Base-by-base conservation (phyloP, 2,888 invertebrate species). In the Chironomus tentans region DNA sequence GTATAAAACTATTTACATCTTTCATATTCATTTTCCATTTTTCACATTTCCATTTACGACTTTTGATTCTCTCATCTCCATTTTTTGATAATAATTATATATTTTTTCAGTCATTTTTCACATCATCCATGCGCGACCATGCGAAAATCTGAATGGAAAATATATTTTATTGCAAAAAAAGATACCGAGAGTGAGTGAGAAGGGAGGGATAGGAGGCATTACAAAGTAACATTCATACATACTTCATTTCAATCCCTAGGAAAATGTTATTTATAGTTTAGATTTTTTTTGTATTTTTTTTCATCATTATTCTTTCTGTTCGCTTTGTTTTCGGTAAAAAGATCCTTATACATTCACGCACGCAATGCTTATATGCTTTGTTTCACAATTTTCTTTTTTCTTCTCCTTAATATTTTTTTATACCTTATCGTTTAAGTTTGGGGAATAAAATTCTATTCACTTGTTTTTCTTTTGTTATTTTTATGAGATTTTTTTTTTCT, bases 91-190 rank as follows among this genome's bases (percentile, higher is more conserved):
- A 68, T 22, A 48, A 12, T 48, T 47, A 10, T 38, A 68, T 28
- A 21, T 62, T 74, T 72, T 74, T 48, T 65, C 74, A 65, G 22
- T 28, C 74, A 74, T 74, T 74, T 74, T 68, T 74, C 74, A 65
- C 47, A 74, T 65, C 68, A 21, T 48, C n/a, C 65, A 24, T 65
- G 68, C 24, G 61, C 61, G 61, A 22, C 68, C 65, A 74, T 65
- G 74, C 65, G 65, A 74, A 74, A 65, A 50, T 50, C 12, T 65
- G 65, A 65, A 65, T 13, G 21, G 7, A 62, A 73, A 73, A 38
- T 65, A 62, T 72, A 10, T 22, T 56, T 56, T 56, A 56, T 7
- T 18, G 15, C 15, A 56, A 56, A 50, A 50, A 56, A 56, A 56
- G 38, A 38, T 38, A 38, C 38, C 38, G 38, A 38, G 38, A 38